These are phyloP conservation scores for Mionectes macconnelli DNA, from an alignment of 2,113 vertebrate species.

Conservation along the genomic window DNA sequence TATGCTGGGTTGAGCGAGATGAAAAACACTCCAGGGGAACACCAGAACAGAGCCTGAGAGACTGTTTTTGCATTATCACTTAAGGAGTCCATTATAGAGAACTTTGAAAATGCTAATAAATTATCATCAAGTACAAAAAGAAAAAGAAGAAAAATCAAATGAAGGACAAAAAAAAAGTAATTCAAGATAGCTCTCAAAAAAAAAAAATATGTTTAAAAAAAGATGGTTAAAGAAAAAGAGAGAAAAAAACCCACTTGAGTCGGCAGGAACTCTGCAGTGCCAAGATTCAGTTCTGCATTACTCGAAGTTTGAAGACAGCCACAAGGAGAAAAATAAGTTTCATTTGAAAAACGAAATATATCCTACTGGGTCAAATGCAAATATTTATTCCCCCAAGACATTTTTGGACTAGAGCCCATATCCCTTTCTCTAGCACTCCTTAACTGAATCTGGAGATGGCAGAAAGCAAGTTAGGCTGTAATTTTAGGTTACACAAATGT, in stretches of 20 bases:
- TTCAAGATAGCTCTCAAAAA: neutral
- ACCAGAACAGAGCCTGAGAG: neutral
- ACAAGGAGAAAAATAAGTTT: neutral
- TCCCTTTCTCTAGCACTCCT: neutral
- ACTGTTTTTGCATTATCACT: neutral
- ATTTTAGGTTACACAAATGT: slow-evolving; percentile 42
- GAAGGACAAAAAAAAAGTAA: neutral
- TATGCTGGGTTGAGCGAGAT: neutral
- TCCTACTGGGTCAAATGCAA: slow-evolving; percentile 18
- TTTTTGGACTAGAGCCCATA: neutral
- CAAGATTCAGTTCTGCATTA: neutral
- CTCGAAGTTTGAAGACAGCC: neutral
- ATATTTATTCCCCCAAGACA: slow-evolving; percentile 13
- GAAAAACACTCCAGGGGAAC: neutral
- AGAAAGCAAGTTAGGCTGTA: neutral
- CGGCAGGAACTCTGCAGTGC: neutral
- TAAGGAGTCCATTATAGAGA: neutral
- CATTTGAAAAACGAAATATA: neutral
- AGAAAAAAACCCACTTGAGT: neutral
- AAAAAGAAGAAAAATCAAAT: neutral
- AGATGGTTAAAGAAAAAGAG: neutral
- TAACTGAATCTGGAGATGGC: neutral
- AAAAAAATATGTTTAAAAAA: neutral
- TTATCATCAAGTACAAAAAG: neutral
- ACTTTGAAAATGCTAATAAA: neutral